A percentile compares a stretch with the other conserved stretches of the same genome.
These are phyloP conservation scores for Amia ocellicauda DNA, from an alignment of 2,113 vertebrate species.

Conservation along the genomic window DNA sequence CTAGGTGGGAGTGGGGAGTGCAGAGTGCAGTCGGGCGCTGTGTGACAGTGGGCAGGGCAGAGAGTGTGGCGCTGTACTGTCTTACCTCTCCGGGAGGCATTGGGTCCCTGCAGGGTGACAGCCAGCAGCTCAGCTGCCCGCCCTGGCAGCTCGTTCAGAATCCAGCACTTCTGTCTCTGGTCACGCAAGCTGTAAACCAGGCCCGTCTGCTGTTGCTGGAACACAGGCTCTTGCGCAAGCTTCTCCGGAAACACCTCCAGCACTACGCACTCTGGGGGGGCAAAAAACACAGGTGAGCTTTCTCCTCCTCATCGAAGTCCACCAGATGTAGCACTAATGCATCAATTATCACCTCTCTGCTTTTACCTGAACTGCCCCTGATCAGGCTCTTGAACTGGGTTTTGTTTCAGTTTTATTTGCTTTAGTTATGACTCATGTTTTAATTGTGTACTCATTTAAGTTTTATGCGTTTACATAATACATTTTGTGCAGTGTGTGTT, in stretches of 20 bases:
- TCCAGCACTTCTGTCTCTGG: slow-evolving; percentile 40
- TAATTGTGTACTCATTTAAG: not conserved
- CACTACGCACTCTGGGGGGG: slow-evolving; percentile 35
- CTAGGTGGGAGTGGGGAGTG: not conserved
- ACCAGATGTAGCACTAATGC: not conserved
- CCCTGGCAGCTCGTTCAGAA: not conserved
- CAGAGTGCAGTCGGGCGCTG: too few species aligned
- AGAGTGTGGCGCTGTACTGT: too few species aligned
- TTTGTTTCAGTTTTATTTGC: not conserved
- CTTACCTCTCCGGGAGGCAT: slow-evolving; percentile 40
- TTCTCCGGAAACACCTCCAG: accelerated
- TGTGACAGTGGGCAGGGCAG: not conserved
- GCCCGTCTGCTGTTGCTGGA: slow-evolving; percentile 14
- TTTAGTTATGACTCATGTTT: not conserved
- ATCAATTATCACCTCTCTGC: not conserved
- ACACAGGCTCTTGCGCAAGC: not conserved
- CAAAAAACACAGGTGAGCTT: too few species aligned
- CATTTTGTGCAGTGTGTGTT: too few species aligned
- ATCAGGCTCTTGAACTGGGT: not conserved
- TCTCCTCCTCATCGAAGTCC: not conserved
- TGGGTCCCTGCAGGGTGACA: slow-evolving; percentile 49
- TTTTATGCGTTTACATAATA: too few species aligned
- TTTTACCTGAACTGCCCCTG: not conserved
- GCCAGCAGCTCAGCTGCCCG: slow-evolving; percentile 53
- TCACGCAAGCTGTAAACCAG: slow-evolving; percentile 37